phyloP scores from a whole-genome alignment of 23 tunicate species.

The Phallusia fumigata region DNA sequence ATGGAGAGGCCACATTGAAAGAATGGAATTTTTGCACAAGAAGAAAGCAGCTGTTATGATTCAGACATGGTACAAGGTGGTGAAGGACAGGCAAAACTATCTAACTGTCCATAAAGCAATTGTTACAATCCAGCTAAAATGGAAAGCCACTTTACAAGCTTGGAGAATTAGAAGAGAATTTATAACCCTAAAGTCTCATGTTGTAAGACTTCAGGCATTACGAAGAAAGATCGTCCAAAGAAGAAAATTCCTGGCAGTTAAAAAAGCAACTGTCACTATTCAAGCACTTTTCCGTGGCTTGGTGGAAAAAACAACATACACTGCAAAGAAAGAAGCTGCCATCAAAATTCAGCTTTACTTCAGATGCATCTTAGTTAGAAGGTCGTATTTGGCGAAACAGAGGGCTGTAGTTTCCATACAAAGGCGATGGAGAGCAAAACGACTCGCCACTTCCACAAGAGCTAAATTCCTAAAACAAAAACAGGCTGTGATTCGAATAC shows the following conservation, averaged over 20 bases:
- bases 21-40: neutral
- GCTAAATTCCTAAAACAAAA: neutral
- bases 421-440: neutral
- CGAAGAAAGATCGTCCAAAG: neutral
- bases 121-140: slow-evolving; percentile 2
- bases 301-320: neutral
- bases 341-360: neutral
- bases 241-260: neutral
- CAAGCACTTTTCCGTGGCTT: neutral
- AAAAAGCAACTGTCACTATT: neutral
- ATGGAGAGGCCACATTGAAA: neutral
- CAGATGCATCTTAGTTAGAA: neutral
- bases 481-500: neutral
- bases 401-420: neutral
- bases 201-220: neutral
- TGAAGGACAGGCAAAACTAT: neutral
- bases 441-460: neutral
- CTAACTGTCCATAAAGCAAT: neutral
- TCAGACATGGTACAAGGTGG: neutral
- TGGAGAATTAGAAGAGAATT: neutral
- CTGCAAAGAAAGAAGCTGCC: neutral
- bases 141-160: slow-evolving; percentile 25
- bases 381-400: neutral
- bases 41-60: neutral
- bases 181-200: neutral